These are phyloP conservation scores for Xestia xanthographa DNA, from an alignment of 2,888 invertebrate species.

Conservation along the genomic window DNA sequence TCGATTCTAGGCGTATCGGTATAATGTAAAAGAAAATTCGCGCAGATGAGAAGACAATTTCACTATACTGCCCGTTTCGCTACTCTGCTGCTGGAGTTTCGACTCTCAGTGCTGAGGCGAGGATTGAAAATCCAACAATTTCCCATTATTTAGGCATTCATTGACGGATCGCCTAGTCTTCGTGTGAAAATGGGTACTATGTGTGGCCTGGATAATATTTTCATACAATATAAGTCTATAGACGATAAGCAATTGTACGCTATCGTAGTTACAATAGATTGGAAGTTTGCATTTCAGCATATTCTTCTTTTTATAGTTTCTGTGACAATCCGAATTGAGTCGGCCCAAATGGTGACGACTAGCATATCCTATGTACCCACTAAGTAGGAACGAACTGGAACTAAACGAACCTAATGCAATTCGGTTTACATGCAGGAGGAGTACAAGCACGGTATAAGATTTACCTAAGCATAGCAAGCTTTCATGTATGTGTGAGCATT, in stretches of 20 bases:
- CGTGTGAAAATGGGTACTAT: neutral
- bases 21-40: slow-evolving; percentile 4
- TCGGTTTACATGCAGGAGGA: neutral
- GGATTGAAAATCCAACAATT: neutral
- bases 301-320: neutral
- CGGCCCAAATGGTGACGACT: neutral
- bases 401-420: neutral
- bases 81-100: neutral
- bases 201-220: neutral
- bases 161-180: neutral
- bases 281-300: neutral
- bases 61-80: neutral
- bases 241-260: neutral
- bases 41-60: slow-evolving; percentile 11
- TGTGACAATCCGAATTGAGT: neutral
- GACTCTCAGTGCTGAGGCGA: neutral
- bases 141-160: neutral
- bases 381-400: neutral
- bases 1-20: slow-evolving; percentile 6
- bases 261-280: neutral
- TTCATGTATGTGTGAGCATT: neutral
- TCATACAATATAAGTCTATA: neutral
- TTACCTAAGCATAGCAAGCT: neutral
- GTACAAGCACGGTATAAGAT: neutral
- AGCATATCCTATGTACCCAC: neutral